Evolutionary conservation across 2,113 vertebrate genomes (phyloP).

Genomic region (Podiceps cristatus): DNA sequence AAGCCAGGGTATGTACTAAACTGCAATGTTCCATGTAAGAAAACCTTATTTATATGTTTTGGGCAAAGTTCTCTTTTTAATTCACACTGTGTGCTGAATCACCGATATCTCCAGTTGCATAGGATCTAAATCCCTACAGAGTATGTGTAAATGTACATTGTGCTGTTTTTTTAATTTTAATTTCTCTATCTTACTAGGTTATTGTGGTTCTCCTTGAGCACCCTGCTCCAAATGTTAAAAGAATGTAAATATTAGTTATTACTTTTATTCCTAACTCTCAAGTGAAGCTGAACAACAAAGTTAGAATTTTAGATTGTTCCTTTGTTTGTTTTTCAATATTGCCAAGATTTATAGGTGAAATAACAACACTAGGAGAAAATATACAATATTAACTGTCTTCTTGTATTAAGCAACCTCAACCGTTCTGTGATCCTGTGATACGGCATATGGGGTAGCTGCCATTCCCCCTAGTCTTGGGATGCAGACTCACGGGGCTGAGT

Average conservation of each 20-base stretch:
- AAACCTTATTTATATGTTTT: neutral
- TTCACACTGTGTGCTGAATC: neutral
- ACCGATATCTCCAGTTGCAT: neutral
- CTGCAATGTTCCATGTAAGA: neutral
- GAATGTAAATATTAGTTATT: neutral
- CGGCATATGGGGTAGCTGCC: neutral
- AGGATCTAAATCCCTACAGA: neutral
- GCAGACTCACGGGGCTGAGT: neutral
- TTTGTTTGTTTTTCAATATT: neutral
- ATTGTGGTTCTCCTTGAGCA: neutral
- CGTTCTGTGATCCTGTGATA: neutral
- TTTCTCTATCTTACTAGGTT: neutral
- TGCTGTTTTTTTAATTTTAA: neutral
- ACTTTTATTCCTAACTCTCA: neutral
- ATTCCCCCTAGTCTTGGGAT: neutral
- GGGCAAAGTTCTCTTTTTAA: neutral
- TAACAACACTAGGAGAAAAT: neutral
- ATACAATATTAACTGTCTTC: neutral
- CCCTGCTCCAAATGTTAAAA: neutral
- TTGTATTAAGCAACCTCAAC: neutral
- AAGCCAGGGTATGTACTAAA: neutral
- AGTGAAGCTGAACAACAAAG: neutral
- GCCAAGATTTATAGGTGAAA: neutral
- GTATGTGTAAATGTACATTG: neutral
- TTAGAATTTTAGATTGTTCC: neutral